A percentile compares a stretch with the other conserved stretches of the same genome.
Conservation (phyloP, 2,888 invertebrate genomes). For the Hypena proboscidalis region DNA sequence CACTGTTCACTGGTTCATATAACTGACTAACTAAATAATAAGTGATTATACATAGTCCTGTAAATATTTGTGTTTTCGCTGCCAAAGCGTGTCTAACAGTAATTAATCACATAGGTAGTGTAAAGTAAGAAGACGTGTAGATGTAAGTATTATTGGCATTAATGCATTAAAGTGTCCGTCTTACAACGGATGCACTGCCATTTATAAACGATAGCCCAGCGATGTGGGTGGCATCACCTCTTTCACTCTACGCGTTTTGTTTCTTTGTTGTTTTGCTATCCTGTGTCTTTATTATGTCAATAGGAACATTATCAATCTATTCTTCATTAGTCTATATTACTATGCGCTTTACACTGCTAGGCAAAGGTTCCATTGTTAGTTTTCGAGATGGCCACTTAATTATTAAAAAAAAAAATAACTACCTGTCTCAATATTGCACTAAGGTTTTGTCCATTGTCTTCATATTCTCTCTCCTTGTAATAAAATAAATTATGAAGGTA, state of each 20-base stretch:
- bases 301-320: too few species aligned
- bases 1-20: too few species aligned
- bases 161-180: constrained; percentile 67
- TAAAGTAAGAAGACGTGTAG: constrained; percentile 44
- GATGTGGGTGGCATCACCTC: constrained; percentile 70
- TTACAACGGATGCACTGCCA: constrained; percentile 71
- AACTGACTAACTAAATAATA: too few species aligned
- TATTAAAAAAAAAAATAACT: too few species aligned
- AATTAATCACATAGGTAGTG: constrained; percentile 16
- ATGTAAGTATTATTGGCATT: constrained; percentile 56
- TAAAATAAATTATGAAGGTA: too few species aligned
- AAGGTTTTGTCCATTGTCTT: too few species aligned
- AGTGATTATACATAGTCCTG: not conserved
- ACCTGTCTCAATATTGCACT: too few species aligned
- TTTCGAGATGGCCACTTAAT: too few species aligned
- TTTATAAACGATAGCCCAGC: constrained; percentile 67
- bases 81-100: constrained; percentile 12
- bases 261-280: constrained; percentile 12
- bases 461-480: too few species aligned
- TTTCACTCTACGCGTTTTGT: constrained; percentile 39
- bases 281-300: constrained; percentile 7
- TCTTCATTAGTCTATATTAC: too few species aligned
- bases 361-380: too few species aligned
- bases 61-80: constrained; percentile 8
- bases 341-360: too few species aligned